Percentiles rank a stretch among this genome's conserved stretches.
Evolutionary conservation across 1,140 invertebrate species (phyloP).

Genomic region (Heliconius hewitsoni): DNA sequence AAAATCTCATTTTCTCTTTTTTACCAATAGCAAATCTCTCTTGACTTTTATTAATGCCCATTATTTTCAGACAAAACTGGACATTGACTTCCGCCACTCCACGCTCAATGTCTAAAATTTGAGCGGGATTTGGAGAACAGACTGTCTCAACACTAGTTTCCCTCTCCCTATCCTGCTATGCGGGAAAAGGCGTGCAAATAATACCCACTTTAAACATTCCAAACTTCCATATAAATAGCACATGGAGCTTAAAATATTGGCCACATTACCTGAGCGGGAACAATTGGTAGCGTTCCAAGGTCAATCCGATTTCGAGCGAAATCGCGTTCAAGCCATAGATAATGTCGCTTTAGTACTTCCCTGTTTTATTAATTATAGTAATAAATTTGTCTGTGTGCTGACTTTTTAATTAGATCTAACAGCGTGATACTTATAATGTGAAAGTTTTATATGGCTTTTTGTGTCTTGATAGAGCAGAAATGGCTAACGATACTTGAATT

Average conservation of each 20-base stretch:
- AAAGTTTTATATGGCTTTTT: not conserved
- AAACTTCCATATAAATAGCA: not conserved
- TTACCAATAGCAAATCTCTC: too few relatives aligned
- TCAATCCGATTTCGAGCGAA: conserved; percentile 33
- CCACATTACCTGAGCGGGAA: conserved; percentile 28
- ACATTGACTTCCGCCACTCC: too few relatives aligned
- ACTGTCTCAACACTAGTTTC: too few relatives aligned
- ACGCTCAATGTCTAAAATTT: too few relatives aligned
- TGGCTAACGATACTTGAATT: too few relatives aligned
- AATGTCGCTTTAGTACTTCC: conserved; percentile 36
- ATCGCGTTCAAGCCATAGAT: conserved; percentile 25
- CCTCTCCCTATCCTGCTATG: too few relatives aligned
- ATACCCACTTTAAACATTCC: not conserved
- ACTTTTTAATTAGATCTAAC: conserved; percentile 4
- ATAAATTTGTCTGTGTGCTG: conserved; percentile 13
- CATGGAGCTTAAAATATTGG: conserved; percentile 11
- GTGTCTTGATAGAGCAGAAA: not conserved
- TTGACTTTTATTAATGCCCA: too few relatives aligned
- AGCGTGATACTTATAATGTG: not conserved
- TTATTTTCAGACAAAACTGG: too few relatives aligned
- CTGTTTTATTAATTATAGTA: conserved; percentile 27
- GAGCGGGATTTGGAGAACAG: too few relatives aligned
- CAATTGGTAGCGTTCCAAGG: conserved; percentile 39
- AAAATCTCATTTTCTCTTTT: too few relatives aligned
- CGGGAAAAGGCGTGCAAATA: not conserved